Base-by-base conservation (phyloP, 2,797 vertebrate species). In the Sebastes hubbsi region DNA sequence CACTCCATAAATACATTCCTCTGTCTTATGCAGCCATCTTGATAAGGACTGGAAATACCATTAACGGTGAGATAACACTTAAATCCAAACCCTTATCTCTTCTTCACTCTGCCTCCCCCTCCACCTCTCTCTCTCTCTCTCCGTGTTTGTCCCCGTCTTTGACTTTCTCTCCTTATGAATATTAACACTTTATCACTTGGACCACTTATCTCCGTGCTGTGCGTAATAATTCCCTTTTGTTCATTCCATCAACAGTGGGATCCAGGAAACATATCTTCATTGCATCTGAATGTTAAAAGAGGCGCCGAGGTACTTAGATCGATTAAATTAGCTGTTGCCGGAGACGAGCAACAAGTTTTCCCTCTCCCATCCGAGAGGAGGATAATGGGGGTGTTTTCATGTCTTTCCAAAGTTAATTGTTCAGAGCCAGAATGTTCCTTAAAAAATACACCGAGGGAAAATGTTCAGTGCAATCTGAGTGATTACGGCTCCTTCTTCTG, bases 181-280 rank as follows among this genome's bases (percentile, higher is more conserved):
- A 89, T 91, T 89, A 89, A 91, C 73, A 84, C 69, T 80, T 87
- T 68, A 92, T 87, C 82, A 84, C 80, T 82, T 56, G 62, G 56
- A 69, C 73, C 55, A 77, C 87, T 92, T 90, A 92, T 90, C 88
- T 85, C 24, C 5, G 24, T 22, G 52, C n/a, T 70, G 64, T 49
- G 67, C 78, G 72, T 81, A 56, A 78, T 85, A 86, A 81, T 69
- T 66, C 70, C 62, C 83, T 80, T 77, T 80, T 72, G 62, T 75
- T 87, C 82, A 3, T 27, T 61, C 25, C 38, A 60, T 74, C 27
- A 29, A 32, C 58, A 54, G 38, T 55, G 36, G 34, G 20, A 81
- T 80, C 86, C 32, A 2, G 49, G 22, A 46, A 61, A 74, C 81
- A 87, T 91, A 83, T 74, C n/a, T 38, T 60, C 27, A 32, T 52